These are phyloP conservation scores for Diplazon laetatorius DNA, from an alignment of 2,888 invertebrate species.

Conservation along the genomic window DNA sequence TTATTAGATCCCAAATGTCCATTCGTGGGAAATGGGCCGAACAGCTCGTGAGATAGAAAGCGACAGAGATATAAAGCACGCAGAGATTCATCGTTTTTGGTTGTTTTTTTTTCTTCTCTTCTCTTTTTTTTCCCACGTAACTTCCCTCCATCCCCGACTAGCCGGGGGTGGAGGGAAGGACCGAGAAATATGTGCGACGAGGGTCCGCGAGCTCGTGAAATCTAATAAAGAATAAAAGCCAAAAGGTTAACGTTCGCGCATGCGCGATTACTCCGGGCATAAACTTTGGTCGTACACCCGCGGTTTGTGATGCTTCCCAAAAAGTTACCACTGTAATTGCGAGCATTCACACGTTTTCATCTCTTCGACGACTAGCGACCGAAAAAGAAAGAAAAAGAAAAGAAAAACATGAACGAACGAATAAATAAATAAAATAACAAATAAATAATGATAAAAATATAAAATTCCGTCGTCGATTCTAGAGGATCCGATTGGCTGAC, in stretches of 20 bases:
- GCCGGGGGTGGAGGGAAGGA: constrained; percentile 20
- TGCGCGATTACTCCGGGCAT: background rate
- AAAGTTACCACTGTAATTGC: background rate
- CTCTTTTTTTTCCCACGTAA: no score
- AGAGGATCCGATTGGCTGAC: no score
- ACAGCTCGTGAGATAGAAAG: constrained; percentile 32
- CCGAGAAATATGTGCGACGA: constrained; percentile 36
- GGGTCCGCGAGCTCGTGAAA: constrained; percentile 46
- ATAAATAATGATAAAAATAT: no score
- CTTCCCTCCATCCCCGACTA: no score
- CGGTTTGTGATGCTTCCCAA: background rate
- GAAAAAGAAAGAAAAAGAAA: background rate
- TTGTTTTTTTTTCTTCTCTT: no score
- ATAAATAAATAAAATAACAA: no score
- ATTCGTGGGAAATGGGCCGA: constrained; percentile 69
- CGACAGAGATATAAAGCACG: no score
- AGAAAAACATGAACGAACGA: no score
- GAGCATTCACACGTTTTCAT: background rate
- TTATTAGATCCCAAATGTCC: constrained; percentile 76
- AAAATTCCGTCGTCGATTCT: no score
- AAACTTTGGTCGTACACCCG: background rate
- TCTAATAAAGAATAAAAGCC: constrained; percentile 59
- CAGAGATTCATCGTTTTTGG: constrained; percentile 31
- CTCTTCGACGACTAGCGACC: background rate
- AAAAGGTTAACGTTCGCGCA: constrained; percentile 11